Conservation (phyloP, 2,797 vertebrate genomes). For the Fratercula arctica region DNA sequence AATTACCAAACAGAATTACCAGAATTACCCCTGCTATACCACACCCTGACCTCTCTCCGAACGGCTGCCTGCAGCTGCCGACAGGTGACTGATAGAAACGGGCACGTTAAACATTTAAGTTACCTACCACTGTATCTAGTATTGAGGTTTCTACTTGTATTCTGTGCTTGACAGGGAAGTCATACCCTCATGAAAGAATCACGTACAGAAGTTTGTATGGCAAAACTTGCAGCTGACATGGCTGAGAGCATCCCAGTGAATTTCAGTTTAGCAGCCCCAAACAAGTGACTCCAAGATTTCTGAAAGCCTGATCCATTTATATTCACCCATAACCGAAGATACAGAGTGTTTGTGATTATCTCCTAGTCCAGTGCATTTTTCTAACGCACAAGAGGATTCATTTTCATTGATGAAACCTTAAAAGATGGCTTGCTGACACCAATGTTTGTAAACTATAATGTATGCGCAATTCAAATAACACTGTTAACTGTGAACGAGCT, state of each 20-base stretch:
- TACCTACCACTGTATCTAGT: background rate
- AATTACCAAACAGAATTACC: conserved; percentile 6
- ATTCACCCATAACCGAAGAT: background rate
- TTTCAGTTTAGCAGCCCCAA: background rate
- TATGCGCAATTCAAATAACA: background rate
- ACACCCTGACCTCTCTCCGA: background rate
- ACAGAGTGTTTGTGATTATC: background rate
- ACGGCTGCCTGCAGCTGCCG: background rate
- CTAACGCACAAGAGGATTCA: background rate
- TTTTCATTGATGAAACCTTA: background rate
- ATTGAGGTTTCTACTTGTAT: background rate
- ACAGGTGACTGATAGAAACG: background rate
- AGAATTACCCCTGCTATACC: background rate
- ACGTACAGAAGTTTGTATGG: background rate
- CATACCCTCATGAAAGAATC: background rate
- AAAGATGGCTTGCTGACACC: background rate
- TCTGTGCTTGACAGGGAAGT: background rate
- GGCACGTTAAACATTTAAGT: background rate
- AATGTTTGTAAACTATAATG: background rate
- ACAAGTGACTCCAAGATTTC: background rate
- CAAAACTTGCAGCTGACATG: background rate
- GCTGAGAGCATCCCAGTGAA: background rate
- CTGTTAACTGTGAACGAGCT: background rate
- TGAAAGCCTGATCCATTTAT: background rate
- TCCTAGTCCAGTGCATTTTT: background rate